Evolutionary conservation across 2,797 vertebrate species (phyloP).

Genomic region (Hemibagrus guttatus): DNA sequence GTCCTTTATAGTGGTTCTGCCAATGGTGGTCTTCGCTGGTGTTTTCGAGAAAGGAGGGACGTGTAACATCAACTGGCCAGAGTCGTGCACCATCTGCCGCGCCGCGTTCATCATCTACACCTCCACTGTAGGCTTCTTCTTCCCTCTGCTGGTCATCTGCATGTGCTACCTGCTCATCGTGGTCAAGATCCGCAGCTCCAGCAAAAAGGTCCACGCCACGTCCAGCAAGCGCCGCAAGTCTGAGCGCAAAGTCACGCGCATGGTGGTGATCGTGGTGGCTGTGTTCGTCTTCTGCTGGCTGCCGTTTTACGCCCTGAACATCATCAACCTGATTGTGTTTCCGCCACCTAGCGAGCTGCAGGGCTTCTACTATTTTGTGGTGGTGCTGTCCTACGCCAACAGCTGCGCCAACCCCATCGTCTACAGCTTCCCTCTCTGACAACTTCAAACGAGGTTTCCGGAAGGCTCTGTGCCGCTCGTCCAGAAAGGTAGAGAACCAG

Average conservation of each 20-base stretch:
- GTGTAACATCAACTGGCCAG: slow-evolving; percentile 95
- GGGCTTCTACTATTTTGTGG: slow-evolving; percentile 89
- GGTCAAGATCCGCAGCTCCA: slow-evolving; percentile 90
- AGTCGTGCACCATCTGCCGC: slow-evolving; percentile 85
- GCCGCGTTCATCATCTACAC: slow-evolving; percentile 93
- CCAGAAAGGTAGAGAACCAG: slow-evolving; percentile 76
- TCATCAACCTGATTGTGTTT: slow-evolving; percentile 86
- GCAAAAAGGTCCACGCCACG: slow-evolving; percentile 85
- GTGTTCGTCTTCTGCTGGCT: slow-evolving; percentile 97
- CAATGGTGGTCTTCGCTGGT: slow-evolving; percentile 88
- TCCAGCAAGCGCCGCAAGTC: slow-evolving; percentile 87
- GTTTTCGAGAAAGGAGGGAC: slow-evolving; percentile 82
- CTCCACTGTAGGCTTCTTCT: slow-evolving; percentile 90
- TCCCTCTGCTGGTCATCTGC: slow-evolving; percentile 91
- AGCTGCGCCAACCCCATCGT: slow-evolving; percentile 97
- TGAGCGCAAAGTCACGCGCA: slow-evolving; percentile 89
- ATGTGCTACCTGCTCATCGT: slow-evolving; percentile 96
- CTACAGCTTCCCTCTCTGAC: slow-evolving; percentile 91
- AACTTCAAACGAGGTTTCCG: slow-evolving; percentile 94
- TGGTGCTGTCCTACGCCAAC: slow-evolving; percentile 93
- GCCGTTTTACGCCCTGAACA: slow-evolving; percentile 93
- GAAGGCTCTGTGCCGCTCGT: slow-evolving; percentile 78
- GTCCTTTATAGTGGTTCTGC: slow-evolving; percentile 90
- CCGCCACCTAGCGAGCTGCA: slow-evolving; percentile 81
- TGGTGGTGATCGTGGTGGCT: slow-evolving; percentile 95